These are phyloP conservation scores for Agrypnus murinus DNA, from an alignment of 2,888 invertebrate genomes.

Conservation along the genomic window DNA sequence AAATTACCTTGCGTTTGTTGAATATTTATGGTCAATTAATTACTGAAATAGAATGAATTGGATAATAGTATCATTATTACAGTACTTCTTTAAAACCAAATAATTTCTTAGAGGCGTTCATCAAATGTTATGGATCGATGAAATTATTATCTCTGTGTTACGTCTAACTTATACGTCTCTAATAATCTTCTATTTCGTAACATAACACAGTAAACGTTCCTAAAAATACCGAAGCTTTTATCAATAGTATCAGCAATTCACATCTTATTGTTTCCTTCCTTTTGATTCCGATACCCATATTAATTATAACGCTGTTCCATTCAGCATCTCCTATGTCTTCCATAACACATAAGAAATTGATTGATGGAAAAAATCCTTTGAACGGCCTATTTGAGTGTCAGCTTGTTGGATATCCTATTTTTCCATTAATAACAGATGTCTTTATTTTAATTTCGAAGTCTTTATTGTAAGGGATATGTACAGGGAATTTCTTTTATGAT, in stretches of 20 bases:
- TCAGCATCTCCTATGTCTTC: not conserved
- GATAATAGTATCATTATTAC: no score
- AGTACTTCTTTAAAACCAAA: no score
- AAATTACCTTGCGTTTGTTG: no score
- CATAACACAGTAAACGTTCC: conserved; percentile 5
- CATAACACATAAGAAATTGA: not conserved
- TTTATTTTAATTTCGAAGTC: not conserved
- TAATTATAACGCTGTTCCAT: conserved; percentile 1
- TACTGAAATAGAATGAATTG: no score
- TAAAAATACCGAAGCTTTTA: conserved; percentile 1
- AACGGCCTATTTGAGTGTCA: no score
- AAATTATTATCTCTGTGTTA: no score
- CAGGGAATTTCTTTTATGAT: not conserved
- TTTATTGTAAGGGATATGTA: not conserved
- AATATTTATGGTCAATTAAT: no score
- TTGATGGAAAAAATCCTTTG: not conserved
- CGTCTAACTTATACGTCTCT: conserved; percentile 1
- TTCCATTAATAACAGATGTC: no score
- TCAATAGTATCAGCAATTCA: conserved; percentile 1
- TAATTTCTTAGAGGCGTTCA: no score
- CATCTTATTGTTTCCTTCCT: not conserved
- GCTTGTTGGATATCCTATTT: no score
- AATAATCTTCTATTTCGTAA: conserved; percentile 5
- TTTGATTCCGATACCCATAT: not conserved
- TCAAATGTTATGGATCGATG: no score